phyloP scores from a whole-genome alignment of 2,113 vertebrate species.

The Diglossa brunneiventris region DNA sequence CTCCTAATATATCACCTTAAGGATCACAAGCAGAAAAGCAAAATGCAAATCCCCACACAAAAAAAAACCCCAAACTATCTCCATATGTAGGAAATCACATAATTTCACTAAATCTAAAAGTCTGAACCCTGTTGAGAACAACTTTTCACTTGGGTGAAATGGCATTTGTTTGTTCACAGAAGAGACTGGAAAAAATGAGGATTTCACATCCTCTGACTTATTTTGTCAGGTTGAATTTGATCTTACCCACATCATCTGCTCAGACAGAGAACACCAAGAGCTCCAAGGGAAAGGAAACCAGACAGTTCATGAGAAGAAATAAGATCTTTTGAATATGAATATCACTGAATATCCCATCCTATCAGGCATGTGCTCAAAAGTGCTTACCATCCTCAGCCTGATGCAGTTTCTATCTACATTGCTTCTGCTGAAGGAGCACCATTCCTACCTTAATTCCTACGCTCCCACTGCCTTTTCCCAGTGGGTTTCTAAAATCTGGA shows the following conservation, averaged over 20 bases:
- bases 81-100: neutral
- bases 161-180: neutral
- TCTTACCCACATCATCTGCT: constrained; percentile 8
- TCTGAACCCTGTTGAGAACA: neutral
- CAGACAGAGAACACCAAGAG: neutral
- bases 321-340: neutral
- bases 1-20: neutral
- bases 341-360: neutral
- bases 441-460: neutral
- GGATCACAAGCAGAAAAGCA: neutral
- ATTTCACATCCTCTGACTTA: neutral
- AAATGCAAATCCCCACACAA: neutral
- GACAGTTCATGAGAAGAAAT: neutral
- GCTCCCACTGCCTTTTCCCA: neutral
- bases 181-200: neutral
- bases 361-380: neutral
- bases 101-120: neutral
- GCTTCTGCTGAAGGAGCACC: neutral
- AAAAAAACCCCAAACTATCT: neutral
- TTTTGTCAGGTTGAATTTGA: constrained; percentile 42
- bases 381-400: neutral
- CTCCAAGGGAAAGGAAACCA: neutral
- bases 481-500: neutral
- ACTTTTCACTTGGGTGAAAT: neutral
- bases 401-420: neutral